A percentile compares a stretch with the other conserved stretches of the same genome.
These are phyloP conservation scores for Phoxinus dragarum DNA, from an alignment of 2,797 vertebrate species.

Conservation along the genomic window DNA sequence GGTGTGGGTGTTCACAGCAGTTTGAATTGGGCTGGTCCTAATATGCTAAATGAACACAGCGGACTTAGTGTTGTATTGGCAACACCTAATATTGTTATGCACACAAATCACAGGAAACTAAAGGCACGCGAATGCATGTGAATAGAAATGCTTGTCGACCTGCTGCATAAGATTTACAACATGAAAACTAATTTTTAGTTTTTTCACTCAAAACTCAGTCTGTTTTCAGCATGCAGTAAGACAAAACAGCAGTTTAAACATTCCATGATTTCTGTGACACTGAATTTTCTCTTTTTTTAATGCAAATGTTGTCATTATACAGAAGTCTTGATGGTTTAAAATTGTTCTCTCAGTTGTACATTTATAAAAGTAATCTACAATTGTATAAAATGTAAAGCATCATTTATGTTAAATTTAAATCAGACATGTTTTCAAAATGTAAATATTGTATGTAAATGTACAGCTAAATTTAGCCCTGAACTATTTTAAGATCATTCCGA, in stretches of 20 bases:
- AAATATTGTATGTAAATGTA: background rate
- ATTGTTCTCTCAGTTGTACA: background rate
- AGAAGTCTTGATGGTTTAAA: background rate
- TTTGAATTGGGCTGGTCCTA: constrained; percentile 14
- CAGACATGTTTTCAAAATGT: background rate
- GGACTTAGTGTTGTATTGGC: constrained; percentile 18
- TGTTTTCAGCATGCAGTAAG: background rate
- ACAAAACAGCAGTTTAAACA: background rate
- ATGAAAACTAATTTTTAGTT: background rate
- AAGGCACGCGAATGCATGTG: background rate
- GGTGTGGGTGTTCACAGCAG: constrained; percentile 21
- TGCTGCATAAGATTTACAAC: background rate
- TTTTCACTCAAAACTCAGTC: background rate
- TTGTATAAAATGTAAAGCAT: background rate
- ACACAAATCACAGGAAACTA: constrained; percentile 21
- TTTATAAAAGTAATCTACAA: background rate
- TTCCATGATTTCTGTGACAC: background rate
- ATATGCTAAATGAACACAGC: background rate
- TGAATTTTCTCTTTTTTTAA: background rate
- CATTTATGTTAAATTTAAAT: background rate
- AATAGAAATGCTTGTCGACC: background rate
- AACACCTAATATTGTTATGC: constrained; percentile 44
- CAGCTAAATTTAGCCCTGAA: background rate
- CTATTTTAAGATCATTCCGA: background rate
- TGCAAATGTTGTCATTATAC: constrained; percentile 8